Percentiles rank a stretch among this genome's conserved stretches.
Conservation (phyloP, 2,113 vertebrate species). For the Actinemys pallida region DNA sequence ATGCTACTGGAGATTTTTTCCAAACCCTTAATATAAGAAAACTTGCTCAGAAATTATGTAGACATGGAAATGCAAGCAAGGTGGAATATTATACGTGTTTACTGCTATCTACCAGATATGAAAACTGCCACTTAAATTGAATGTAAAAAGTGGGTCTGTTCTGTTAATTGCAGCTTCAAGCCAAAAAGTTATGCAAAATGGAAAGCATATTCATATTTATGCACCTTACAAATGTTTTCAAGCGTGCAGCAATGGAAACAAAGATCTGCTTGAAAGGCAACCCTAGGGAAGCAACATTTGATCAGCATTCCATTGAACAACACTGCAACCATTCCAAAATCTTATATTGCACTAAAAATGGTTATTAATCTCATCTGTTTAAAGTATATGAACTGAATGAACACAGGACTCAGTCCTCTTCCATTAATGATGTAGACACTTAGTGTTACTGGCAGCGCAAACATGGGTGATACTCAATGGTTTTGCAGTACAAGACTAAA, state of each 20-base stretch:
- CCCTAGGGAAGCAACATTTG: not conserved
- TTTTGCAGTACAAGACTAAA: not conserved
- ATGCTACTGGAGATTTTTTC: constrained; percentile 30
- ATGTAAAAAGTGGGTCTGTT: not conserved
- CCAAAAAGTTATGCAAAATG: not conserved
- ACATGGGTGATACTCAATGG: not conserved
- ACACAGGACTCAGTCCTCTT: accelerated
- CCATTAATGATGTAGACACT: not conserved
- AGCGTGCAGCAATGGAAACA: not conserved
- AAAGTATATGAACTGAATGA: not conserved
- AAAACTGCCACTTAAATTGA: not conserved
- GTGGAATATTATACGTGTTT: not conserved
- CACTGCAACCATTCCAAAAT: not conserved
- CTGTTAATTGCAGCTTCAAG: not conserved
- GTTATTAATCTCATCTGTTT: not conserved
- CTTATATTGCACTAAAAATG: not conserved
- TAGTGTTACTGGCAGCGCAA: not conserved
- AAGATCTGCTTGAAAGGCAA: not conserved
- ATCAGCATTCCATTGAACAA: not conserved
- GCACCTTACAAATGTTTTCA: not conserved
- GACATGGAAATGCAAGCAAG: not conserved
- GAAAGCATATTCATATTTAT: not conserved
- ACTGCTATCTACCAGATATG: not conserved
- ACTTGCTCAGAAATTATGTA: not conserved
- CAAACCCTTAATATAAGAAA: constrained; percentile 42